Conservation (phyloP, 2,113 vertebrate genomes). For the Xenopus tropicalis region DNA sequence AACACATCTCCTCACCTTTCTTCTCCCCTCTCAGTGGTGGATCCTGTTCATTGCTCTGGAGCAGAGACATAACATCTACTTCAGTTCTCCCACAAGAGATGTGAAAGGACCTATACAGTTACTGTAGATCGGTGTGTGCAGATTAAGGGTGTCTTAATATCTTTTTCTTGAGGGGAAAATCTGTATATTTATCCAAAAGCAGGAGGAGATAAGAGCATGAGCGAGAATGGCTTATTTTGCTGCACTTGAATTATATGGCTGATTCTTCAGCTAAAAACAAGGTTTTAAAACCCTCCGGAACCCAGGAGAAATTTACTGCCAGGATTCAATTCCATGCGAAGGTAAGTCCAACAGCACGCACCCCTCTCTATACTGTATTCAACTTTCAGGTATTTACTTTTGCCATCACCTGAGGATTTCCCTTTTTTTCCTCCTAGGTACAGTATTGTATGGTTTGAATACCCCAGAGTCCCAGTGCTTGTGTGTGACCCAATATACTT, state of each 20-base stretch:
- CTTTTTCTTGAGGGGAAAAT: slow-evolving; percentile 21
- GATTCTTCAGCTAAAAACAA: slow-evolving; percentile 20
- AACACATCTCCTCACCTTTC: slow-evolving; percentile 27
- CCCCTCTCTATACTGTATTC: slow-evolving; percentile 1
- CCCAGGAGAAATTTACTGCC: slow-evolving; percentile 13
- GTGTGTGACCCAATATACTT: neutral
- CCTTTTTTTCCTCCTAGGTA: neutral
- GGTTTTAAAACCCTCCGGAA: slow-evolving; percentile 1
- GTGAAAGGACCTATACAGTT: slow-evolving; percentile 14
- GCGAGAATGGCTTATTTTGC: slow-evolving; percentile 25
- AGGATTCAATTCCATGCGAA: slow-evolving; percentile 31
- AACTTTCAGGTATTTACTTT: slow-evolving; percentile 28
- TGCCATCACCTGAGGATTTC: slow-evolving; percentile 29
- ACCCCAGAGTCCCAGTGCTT: neutral
- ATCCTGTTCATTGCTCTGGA: slow-evolving; percentile 20
- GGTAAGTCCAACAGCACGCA: slow-evolving; percentile 12
- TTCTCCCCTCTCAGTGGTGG: slow-evolving; percentile 17
- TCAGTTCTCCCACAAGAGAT: slow-evolving; percentile 8
- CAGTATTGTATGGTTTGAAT: slow-evolving; percentile 2
- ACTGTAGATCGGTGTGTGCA: slow-evolving; percentile 23
- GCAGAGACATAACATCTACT: slow-evolving; percentile 14
- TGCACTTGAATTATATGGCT: slow-evolving; percentile 28
- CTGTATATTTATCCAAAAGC: slow-evolving; percentile 22
- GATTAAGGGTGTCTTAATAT: slow-evolving; percentile 30
- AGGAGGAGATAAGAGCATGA: slow-evolving; percentile 7